Evolutionary conservation across 2,888 invertebrate species (phyloP), one percentile per base, ranked within the genome.

Genomic region (Sarcophaga rosellei): DNA sequence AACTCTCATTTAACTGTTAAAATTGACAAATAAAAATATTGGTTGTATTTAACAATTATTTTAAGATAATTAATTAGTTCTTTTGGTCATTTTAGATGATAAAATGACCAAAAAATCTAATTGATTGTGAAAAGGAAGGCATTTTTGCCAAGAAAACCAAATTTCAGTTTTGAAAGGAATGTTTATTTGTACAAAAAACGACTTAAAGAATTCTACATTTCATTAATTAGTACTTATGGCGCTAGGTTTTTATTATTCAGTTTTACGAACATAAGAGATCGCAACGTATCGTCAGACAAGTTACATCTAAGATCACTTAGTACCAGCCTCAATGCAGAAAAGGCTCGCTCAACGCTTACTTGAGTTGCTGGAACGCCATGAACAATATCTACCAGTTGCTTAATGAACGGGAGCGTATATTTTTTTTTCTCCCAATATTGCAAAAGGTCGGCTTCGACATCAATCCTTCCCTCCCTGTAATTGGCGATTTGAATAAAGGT

Each of bases 371-470:
- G 3, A 62, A 20, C 62, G 3, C 20, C 21, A 23, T 62, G 23
- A 21, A 62, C 62, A 62, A 62, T 62, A 21, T 62, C 21, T 59
- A 23, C 57, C 25, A 72, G 25, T 17, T 72, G 65, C 25, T 23
- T 72, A 17, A 57, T 17, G 23, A 57, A 53, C 21, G 35, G 44
- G 25, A 6, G n/a, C 25, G 35, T 35, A n/a, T 35, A n/a, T 65
- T n/a, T 65, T 65, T 17, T 72, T 72, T 35, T 25, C n/a, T 21
- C 23, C 15, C 63, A 63, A 23, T 63, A 63, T 63, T 63, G 11
- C 6, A 63, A 63, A 63, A 25, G 25, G 12, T 25, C 23, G 11
- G 15, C 25, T 15, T 23, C 63, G 23, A 63, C 12, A 23, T 23
- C 21, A 17, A 59, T 20, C 17, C 59, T 17, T 17, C 59, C 63